A percentile compares a stretch with the other conserved stretches of the same genome.
Evolutionary conservation across 2,888 invertebrate species (phyloP).

Genomic region (Folsomia candida): DNA sequence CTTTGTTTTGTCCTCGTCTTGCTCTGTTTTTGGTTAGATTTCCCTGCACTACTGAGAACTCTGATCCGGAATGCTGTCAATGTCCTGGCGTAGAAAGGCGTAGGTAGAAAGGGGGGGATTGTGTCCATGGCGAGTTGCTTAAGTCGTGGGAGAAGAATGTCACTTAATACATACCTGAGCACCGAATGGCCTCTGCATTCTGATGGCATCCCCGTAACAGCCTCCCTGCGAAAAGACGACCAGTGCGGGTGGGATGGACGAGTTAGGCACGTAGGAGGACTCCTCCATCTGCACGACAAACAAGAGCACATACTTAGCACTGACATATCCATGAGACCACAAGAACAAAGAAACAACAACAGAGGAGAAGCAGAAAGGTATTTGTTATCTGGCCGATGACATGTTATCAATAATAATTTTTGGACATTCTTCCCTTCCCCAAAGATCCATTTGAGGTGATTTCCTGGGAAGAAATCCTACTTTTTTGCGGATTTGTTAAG

Average conservation of each 20-base stretch:
- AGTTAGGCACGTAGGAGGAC: conserved; percentile 69
- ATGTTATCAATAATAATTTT: no score
- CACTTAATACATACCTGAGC: conserved; percentile 60
- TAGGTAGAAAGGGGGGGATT: not conserved
- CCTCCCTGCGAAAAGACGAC: conserved; percentile 74
- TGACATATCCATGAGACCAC: no score
- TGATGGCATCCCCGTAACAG: conserved; percentile 69
- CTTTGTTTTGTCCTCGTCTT: no score
- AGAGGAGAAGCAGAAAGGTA: no score
- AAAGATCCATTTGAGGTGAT: no score
- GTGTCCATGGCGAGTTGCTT: not conserved
- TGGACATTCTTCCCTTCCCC: no score
- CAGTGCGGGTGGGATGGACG: conserved; percentile 70
- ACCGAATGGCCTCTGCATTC: conserved; percentile 73
- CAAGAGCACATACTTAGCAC: no score
- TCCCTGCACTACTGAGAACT: not conserved
- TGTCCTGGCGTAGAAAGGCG: not conserved
- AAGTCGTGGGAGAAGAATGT: conserved; percentile 3
- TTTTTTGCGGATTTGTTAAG: no score
- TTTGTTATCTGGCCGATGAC: no score
- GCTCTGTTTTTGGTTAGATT: not conserved
- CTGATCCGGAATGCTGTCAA: not conserved
- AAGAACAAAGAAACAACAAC: no score
- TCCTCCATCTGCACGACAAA: conserved; percentile 64
- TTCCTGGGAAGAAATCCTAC: no score